Base-by-base conservation (phyloP, 2,888 invertebrate genomes). In the Carterocephalus palaemon region DNA sequence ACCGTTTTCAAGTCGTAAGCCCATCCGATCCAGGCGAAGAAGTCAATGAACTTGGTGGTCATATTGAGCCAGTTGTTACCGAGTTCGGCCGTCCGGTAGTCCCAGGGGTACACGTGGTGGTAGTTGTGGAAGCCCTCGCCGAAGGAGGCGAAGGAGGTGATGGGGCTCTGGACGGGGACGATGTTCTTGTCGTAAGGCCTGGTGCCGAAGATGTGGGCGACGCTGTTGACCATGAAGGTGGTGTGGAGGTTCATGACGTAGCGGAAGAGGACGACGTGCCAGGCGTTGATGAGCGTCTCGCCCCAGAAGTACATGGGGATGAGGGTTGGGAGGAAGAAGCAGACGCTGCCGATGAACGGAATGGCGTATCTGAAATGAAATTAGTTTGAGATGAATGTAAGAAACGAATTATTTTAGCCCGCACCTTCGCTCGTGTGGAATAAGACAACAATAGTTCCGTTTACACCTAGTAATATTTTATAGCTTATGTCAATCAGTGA, bases 151-250 rank as follows among this genome's bases (percentile, higher is more conserved):
- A 73, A 17, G 0, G 70, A 61, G 0, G 70, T 66, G 0, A 54
- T 3, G 0, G 54, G 47, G 13, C 55, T 67, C 43, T 75, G 63
- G 0, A 50, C 48, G 0, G 76, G 59, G 7, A 50, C 33, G 1
- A 75, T 67, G 19, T 45, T 52, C 49, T 62, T 68, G 38, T 91
- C 82, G 48, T 86, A 86, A 3, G 86, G 83, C 32, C 71, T 78
- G 43, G 67, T 68, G 0, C 86, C 86, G 66, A 74, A 80, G 12
- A 76, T 57, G 62, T 92, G 92, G 4, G 91, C 91, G 5, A 88
- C 88, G 55, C 90, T 90, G 75, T 92, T 92, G n/a, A 92, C 90
- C 9, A 89, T 70, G 89, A 90, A 92, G 6, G 63, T 61, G 1
- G 4, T 10, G 67, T 92, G 88, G n/a, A 92, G 77, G n/a, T 82